Conservation (phyloP, 1,140 invertebrate genomes). For the Papilio dardanus region DNA sequence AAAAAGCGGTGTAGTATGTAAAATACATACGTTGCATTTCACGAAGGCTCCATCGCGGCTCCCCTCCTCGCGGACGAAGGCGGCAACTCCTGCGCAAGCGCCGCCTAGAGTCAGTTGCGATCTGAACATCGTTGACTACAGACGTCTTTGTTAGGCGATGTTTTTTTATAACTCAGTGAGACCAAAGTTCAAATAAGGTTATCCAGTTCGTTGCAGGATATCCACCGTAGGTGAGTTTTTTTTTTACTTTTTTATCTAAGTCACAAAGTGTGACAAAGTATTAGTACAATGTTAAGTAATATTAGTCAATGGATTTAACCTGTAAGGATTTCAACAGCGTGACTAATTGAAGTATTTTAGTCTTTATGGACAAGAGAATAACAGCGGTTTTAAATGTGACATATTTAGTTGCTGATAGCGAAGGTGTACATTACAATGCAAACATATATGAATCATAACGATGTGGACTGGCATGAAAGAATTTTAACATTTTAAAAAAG, state of each 20-base stretch:
- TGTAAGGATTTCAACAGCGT: constrained; percentile 10
- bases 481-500: constrained; percentile 1
- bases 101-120: constrained; percentile 65
- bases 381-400: neutral
- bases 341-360: constrained; percentile 13
- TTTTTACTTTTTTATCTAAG: constrained; percentile 50
- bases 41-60: constrained; percentile 57
- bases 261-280: constrained; percentile 36
- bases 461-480: constrained; percentile 19
- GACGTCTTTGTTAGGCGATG: constrained; percentile 45
- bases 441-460: constrained; percentile 21
- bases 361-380: neutral
- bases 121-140: constrained; percentile 47
- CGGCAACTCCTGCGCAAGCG: constrained; percentile 64
- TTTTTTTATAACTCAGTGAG: constrained; percentile 49
- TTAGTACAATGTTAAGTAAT: constrained; percentile 29
- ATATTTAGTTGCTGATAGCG: constrained; percentile 14
- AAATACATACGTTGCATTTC: constrained; percentile 57
- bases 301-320: constrained; percentile 31
- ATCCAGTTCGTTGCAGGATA: constrained; percentile 67
- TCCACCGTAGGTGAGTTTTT: constrained; percentile 63
- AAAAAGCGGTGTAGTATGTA: neutral
- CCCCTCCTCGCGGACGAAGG: constrained; percentile 55
- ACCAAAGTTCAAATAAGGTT: constrained; percentile 64
- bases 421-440: constrained; percentile 23